Conservation (phyloP, 2,797 vertebrate species). For the Myotis vivesi region DNA sequence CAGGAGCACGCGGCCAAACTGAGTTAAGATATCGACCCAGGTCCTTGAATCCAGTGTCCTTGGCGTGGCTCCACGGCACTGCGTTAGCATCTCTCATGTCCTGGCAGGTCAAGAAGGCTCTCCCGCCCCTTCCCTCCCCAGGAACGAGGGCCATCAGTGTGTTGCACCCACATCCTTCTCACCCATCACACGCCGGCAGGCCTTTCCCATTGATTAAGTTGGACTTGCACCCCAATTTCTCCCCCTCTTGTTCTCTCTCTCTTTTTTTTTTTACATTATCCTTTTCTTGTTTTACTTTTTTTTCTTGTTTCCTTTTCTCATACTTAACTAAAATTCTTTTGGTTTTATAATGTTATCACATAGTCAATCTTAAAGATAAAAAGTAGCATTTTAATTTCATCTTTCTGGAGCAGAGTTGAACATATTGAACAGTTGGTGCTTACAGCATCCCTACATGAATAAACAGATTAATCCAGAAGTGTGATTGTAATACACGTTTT, state of each 20-base stretch:
- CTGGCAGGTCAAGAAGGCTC: background rate
- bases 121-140: background rate
- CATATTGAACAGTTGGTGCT: background rate
- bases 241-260: background rate
- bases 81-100: rapidly evolving
- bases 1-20: background rate
- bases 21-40: background rate
- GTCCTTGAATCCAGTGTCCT: background rate
- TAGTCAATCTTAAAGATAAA: constrained; percentile 8
- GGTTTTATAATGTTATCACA: constrained; percentile 5
- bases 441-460: background rate
- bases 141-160: no score
- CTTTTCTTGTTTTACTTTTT: background rate
- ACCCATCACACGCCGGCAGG: background rate
- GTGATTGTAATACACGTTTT: constrained; percentile 34
- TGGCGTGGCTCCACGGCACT: rapidly evolving
- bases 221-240: background rate
- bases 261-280: background rate
- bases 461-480: constrained; percentile 53
- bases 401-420: constrained; percentile 21
- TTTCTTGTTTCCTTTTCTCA: background rate
- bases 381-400: constrained; percentile 24
- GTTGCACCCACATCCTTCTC: rapidly evolving
- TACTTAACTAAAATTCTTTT: constrained; percentile 6
- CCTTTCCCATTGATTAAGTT: background rate